Evolutionary conservation across 2,888 invertebrate species (phyloP), one percentile per base, ranked within the genome.

Genomic region (Diploptera punctata): DNA sequence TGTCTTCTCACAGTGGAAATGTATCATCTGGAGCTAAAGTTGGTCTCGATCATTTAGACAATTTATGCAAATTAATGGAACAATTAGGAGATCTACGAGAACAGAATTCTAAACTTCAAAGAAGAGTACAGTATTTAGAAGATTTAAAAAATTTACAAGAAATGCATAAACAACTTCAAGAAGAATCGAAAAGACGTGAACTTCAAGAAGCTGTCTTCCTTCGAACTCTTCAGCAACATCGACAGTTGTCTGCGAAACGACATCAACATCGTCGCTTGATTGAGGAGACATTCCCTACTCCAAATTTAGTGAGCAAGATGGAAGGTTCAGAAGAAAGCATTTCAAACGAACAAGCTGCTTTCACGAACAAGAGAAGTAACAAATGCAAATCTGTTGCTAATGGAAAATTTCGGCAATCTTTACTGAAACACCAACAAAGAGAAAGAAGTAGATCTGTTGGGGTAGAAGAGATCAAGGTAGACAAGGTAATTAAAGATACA

Each of bases 1-100:
- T 72, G 60, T 73, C 75, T 19, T 54, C 44, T 18, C 33, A 68
- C 21, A 29, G 57, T 16, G 61, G 68, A 13, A 31, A 68, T 5
- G n/a, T 16, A 16, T 31, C 68, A 29, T 54, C 54, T 26, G 60
- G 61, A 9, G 18, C 76, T 74, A 52, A 73, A 72, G 29, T 77
- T 71, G 85, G 85, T 2, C 87, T 95, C 75, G 93, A 94, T 78
- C 93, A 95, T 79, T 81, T 95, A 67, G 93, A 93, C 77, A 92
- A 92, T 77, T 85, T 95, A 7, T 89, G 94, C 77, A 88, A 89
- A 74, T 82, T 95, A 38, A 86, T 95, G 81, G 93, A 94, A 79
- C 92, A 93, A 79, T 87, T 94, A 76, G 85, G 93, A 5, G 87
- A 88, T 52, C 82, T 94, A 44, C 87, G 90, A 76, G 90, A 92